phyloP scores from a whole-genome alignment of 2,113 vertebrate species.

The Oreotrochilus melanogaster region DNA sequence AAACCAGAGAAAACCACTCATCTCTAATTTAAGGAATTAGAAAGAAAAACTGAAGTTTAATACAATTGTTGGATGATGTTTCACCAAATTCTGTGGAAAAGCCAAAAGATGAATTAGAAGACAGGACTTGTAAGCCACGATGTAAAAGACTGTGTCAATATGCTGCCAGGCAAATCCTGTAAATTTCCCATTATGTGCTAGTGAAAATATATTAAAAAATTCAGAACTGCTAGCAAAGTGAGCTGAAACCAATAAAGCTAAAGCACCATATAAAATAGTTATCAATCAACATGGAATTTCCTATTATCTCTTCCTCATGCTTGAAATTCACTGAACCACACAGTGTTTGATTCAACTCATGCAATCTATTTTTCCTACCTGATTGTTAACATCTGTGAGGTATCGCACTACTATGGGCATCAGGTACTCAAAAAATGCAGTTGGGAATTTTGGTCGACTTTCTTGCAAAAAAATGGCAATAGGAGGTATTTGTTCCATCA shows the following conservation, averaged over 20 bases:
- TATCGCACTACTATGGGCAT: constrained; percentile 86
- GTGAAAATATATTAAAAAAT: background rate
- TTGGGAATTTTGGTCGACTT: constrained; percentile 86
- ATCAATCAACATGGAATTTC: background rate
- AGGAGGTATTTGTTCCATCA: constrained; percentile 92
- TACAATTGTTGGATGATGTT: background rate
- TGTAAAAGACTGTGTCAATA: background rate
- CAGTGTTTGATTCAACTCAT: background rate
- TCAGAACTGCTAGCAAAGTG: background rate
- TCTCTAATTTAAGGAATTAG: background rate
- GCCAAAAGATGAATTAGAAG: background rate
- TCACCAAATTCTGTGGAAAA: background rate
- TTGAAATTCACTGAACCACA: background rate
- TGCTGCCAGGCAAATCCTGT: background rate
- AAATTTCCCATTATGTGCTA: background rate
- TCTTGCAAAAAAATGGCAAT: constrained; percentile 90
- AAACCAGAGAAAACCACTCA: background rate
- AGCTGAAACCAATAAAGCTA: background rate
- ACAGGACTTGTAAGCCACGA: background rate
- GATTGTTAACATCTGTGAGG: constrained; percentile 89
- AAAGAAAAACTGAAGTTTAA: background rate
- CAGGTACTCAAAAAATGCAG: constrained; percentile 87
- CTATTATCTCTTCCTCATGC: background rate
- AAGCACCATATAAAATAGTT: background rate
- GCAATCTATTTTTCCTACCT: constrained; percentile 74